A percentile compares a stretch with the other conserved stretches of the same genome.
These are phyloP conservation scores for Tipula vernalis DNA, from an alignment of 2,888 invertebrate species.

Conservation along the genomic window DNA sequence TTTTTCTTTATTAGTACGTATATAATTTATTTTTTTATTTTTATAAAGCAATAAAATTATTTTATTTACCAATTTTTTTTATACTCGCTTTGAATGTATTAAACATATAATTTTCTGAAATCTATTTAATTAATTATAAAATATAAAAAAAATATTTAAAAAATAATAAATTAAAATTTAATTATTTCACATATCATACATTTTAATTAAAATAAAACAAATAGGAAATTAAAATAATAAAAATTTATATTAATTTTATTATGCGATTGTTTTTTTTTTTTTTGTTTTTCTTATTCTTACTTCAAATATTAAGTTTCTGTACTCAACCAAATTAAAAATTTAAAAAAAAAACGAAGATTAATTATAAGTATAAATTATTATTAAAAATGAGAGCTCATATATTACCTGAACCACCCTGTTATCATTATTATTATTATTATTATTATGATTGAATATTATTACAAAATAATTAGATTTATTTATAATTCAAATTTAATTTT, in stretches of 20 bases:
- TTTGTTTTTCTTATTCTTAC: background rate
- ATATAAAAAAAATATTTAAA: background rate
- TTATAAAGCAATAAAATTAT: background rate
- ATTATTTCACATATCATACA: conserved; percentile 8
- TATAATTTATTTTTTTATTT: background rate
- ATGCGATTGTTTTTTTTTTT: background rate
- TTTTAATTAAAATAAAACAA: background rate
- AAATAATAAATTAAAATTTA: background rate
- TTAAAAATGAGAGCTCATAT: conserved; percentile 10
- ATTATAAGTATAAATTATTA: conserved; percentile 6
- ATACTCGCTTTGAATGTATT: background rate
- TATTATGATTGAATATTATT: background rate
- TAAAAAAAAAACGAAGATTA: background rate
- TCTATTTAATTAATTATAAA: background rate
- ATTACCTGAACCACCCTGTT: conserved; percentile 8
- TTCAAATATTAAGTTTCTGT: background rate
- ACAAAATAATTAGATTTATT: background rate
- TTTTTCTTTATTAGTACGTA: background rate
- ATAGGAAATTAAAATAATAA: background rate
- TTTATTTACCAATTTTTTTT: background rate
- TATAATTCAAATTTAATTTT: background rate
- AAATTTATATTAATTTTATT: background rate
- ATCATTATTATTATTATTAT: background rate
- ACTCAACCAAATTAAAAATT: background rate
- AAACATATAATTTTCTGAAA: background rate